Conservation (phyloP, 2,797 vertebrate genomes). For the Tragelaphus eurycerus region DNA sequence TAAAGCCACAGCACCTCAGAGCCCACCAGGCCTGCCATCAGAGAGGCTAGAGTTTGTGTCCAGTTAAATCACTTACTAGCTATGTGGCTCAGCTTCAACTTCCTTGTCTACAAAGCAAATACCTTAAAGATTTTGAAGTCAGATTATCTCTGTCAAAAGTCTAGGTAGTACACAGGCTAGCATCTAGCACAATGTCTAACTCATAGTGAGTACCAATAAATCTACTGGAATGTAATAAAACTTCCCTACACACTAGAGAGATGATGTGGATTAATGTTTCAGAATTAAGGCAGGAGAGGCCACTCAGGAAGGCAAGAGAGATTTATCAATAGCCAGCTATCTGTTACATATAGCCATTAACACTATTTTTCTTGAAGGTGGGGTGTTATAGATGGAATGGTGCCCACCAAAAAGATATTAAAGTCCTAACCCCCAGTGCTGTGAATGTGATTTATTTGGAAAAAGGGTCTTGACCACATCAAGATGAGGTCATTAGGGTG, state of each 20-base stretch:
- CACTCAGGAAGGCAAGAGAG: neutral
- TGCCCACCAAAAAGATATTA: neutral
- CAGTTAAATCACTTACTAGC: neutral
- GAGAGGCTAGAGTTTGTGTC: neutral
- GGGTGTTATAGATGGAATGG: neutral
- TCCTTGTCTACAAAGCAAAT: neutral
- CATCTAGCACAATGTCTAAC: neutral
- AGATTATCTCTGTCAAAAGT: neutral
- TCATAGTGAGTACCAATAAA: neutral
- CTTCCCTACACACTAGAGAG: neutral
- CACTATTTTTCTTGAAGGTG: neutral
- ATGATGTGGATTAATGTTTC: neutral
- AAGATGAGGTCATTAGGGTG: neutral
- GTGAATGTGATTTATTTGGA: neutral
- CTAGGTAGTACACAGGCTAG: neutral
- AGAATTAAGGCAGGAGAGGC: neutral
- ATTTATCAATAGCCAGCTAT: neutral
- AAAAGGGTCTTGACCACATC: neutral
- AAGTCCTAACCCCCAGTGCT: neutral
- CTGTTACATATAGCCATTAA: neutral
- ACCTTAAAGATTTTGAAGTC: neutral
- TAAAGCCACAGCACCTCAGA: neutral
- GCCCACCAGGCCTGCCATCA: neutral
- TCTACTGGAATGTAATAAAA: neutral
- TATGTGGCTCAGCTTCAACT: neutral